Base-by-base conservation (phyloP, 2,113 vertebrate species). In the Procavia capensis region DNA sequence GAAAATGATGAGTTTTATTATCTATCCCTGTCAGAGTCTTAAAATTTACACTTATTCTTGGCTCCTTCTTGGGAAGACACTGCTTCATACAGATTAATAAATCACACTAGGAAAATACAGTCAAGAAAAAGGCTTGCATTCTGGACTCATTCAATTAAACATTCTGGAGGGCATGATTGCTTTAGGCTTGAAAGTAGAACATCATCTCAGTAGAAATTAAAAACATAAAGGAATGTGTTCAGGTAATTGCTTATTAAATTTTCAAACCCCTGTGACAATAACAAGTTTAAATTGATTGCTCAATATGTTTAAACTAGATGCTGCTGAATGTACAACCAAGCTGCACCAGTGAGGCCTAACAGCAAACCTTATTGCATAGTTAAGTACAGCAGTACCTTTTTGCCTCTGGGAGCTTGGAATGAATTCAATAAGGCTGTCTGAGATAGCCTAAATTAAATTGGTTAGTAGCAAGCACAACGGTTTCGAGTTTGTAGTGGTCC, bases 191-290 rank as follows among this genome's bases (percentile, higher is more conserved):
- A 94, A 98, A 97, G 97, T 94, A 96, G 97, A 98, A 97, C 91
- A 97, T 90, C 81, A 95, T 97, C 96, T 98, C 97, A 91, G 97
- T 95, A 98, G 98, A 98, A 98, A 98, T 98, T 98, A 98, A 98
- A 98, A 98, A 97, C 96, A 97, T 96, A 97, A 97, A 97, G n/a
- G 72, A 98, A 97, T 97, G 90, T 97, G 97, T 97, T 98, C 93
- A 96, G 93, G 97, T 98, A 98, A 98, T 98, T 98, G 98, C 98
- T 98, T 98, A 98, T 99, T 99, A 98, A 98, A 98, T 98, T 98
- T 98, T 98, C 98, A 98, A 97, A 94, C 80, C 75, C 85, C 88
- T 93, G 88, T 97, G 98, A 98, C 97, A 98, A 98, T 98, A 99
- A 98, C 98, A 98, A 98, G 97, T 98, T 98, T 97, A 98, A 99